Evolutionary conservation across 2,113 vertebrate species (phyloP).

Genomic region (Indicator indicator): DNA sequence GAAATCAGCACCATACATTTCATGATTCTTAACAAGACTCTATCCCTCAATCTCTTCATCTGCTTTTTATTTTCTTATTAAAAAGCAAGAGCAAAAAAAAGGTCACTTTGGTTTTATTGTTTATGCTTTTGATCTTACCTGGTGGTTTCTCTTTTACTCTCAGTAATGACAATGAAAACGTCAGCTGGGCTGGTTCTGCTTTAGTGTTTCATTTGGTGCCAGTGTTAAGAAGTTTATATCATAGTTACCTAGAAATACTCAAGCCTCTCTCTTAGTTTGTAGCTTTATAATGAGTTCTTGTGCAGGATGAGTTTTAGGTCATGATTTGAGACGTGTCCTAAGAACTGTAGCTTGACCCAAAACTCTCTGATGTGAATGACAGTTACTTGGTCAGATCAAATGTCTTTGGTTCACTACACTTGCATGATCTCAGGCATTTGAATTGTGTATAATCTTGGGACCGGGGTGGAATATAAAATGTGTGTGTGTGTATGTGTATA

Average conservation of each 20-base stretch:
- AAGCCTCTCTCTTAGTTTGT: background rate
- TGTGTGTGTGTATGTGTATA: background rate
- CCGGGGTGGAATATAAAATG: background rate
- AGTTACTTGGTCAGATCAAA: background rate
- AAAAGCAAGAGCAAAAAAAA: background rate
- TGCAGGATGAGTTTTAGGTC: background rate
- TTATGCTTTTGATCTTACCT: background rate
- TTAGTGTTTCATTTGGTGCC: background rate
- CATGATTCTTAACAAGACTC: background rate
- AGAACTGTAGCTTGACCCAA: background rate
- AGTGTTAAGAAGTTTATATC: background rate
- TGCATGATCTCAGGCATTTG: background rate
- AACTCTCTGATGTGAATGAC: background rate
- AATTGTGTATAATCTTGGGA: background rate
- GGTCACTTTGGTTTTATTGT: background rate
- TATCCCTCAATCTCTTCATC: background rate
- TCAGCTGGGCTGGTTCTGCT: background rate
- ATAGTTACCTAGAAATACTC: background rate
- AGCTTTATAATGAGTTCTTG: background rate
- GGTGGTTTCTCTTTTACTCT: background rate
- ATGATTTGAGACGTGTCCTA: background rate
- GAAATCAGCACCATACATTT: background rate
- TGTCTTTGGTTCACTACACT: fast-evolving
- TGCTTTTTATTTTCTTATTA: background rate
- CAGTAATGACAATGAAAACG: background rate